Evolutionary conservation across 2,888 invertebrate genomes (phyloP).

Genomic region (Phymatocera aterrima): DNA sequence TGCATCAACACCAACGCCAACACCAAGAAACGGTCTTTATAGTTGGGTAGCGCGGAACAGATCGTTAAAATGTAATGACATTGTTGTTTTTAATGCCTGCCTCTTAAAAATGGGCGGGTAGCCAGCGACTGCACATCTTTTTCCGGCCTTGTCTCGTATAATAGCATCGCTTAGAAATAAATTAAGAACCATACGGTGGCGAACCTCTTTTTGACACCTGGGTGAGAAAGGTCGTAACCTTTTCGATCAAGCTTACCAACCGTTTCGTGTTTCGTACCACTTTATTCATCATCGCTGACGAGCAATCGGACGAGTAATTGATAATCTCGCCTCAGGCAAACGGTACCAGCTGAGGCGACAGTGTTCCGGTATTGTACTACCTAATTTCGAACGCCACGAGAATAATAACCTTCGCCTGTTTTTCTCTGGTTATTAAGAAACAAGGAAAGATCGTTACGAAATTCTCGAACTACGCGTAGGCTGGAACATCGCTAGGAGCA

Average conservation of each 20-base stretch:
- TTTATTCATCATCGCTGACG: neutral
- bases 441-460: constrained; percentile 29
- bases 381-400: neutral
- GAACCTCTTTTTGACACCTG: constrained; percentile 27
- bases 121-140: constrained; percentile 37
- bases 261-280: neutral
- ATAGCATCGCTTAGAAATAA: constrained; percentile 44
- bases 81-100: constrained; percentile 70
- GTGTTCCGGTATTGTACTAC: neutral
- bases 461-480: constrained; percentile 12
- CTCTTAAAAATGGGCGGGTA: constrained; percentile 71
- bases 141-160: constrained; percentile 38
- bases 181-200: constrained; percentile 39
- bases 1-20: neutral
- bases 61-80: constrained; percentile 72
- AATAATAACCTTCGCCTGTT: constrained; percentile 21
- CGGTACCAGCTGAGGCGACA: neutral
- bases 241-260: constrained; percentile 6
- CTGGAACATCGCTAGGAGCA: constrained; percentile 4
- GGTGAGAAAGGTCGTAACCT: constrained; percentile 36
- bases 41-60: constrained; percentile 59
- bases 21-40: constrained; percentile 36
- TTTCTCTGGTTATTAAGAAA: constrained; percentile 26
- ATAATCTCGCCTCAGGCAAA: neutral
- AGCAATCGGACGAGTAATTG: neutral